Evolutionary conservation across 2,113 vertebrate genomes (phyloP).

Genomic region (Pangasianodon hypophthalmus): DNA sequence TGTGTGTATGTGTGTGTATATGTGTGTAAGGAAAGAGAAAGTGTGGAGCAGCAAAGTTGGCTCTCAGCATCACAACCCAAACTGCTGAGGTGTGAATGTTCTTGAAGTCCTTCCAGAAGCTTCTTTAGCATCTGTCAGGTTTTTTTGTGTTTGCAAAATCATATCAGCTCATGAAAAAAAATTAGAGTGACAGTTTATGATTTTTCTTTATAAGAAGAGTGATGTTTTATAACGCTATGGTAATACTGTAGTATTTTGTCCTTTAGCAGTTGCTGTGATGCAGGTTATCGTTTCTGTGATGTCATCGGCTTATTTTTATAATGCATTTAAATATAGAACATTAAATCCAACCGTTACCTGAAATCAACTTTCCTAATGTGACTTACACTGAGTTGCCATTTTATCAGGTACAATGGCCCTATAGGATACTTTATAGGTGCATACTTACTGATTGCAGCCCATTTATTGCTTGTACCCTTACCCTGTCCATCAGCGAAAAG

Average conservation of each 20-base stretch:
- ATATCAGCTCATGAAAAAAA: background rate
- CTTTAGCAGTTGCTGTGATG: background rate
- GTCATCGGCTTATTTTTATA: background rate
- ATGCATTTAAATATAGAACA: background rate
- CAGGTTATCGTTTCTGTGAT: background rate
- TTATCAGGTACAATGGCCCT: background rate
- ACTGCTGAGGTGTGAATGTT: constrained; percentile 52
- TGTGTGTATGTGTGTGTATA: constrained; percentile 46
- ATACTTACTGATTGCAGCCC: background rate
- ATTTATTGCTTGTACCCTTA: background rate
- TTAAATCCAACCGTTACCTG: background rate
- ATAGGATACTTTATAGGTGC: background rate
- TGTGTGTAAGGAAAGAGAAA: constrained; percentile 17
- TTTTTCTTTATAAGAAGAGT: background rate
- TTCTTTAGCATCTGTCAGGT: constrained; percentile 35
- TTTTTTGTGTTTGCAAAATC: constrained; percentile 26
- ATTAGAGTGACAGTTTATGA: background rate
- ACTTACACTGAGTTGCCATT: background rate
- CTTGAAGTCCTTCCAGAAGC: constrained; percentile 48
- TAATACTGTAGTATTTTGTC: background rate
- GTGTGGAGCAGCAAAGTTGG: constrained; percentile 38
- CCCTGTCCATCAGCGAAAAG: background rate
- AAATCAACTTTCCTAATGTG: background rate
- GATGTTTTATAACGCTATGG: background rate
- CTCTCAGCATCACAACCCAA: constrained; percentile 42